A percentile compares a stretch with the other conserved stretches of the same genome.
phyloP scores from a whole-genome alignment of 2,797 vertebrate genomes.

The Cryptoprocta ferox region DNA sequence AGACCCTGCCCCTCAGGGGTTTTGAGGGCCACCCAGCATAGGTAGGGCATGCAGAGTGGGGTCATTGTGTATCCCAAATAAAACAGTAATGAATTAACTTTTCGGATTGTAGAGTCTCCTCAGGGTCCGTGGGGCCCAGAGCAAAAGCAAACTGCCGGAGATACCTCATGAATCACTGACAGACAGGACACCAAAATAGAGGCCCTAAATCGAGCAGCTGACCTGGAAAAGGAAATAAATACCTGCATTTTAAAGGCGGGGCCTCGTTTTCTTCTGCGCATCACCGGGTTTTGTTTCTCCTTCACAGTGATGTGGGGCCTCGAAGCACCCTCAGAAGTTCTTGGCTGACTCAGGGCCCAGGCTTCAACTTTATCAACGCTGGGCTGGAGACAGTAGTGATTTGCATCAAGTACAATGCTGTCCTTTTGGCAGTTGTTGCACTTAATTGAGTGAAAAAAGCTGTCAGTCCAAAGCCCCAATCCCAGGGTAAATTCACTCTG shows the following conservation, averaged over 20 bases:
- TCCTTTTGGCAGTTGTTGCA: constrained; percentile 87
- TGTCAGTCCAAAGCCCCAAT: constrained; percentile 87
- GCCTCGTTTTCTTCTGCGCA: not conserved
- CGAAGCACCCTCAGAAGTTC: constrained; percentile 80
- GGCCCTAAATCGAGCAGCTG: constrained; percentile 71
- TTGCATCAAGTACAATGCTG: constrained; percentile 84
- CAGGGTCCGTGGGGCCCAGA: not conserved
- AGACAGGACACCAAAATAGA: constrained; percentile 72
- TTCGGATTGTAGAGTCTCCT: not conserved
- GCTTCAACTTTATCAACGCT: constrained; percentile 83
- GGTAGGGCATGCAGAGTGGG: not conserved
- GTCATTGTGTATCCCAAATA: constrained; percentile 22
- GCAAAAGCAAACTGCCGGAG: constrained; percentile 48
- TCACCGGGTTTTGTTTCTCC: not conserved
- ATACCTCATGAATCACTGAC: constrained; percentile 74
- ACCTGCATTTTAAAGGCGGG: constrained; percentile 9
- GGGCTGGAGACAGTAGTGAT: constrained; percentile 72
- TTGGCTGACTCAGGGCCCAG: constrained; percentile 82
- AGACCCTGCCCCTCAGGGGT: not conserved
- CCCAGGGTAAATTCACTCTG: constrained; percentile 88
- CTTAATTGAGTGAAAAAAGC: constrained; percentile 90
- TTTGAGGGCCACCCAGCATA: not conserved
- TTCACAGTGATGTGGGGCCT: not conserved
- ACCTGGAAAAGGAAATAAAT: constrained; percentile 75
- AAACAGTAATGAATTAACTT: constrained; percentile 33